Conservation (phyloP, 1,140 invertebrate species). For the Neodiprion pinetum region DNA sequence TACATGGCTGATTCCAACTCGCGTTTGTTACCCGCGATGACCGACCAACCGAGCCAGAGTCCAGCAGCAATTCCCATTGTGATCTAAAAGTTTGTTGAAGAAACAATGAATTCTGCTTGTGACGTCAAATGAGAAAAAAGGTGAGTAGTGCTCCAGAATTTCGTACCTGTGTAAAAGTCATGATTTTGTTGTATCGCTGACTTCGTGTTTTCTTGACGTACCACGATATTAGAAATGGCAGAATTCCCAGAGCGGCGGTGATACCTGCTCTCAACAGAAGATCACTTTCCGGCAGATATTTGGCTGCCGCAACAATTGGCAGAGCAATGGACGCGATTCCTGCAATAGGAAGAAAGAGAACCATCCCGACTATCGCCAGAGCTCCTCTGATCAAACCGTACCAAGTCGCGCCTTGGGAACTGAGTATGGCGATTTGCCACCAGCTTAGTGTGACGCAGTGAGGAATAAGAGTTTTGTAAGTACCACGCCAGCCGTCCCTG, state of each 20-base stretch:
- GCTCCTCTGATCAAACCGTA: conserved; percentile 79
- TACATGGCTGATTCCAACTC: conserved; percentile 32
- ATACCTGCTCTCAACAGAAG: conserved; percentile 66
- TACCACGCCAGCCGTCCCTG: conserved; percentile 77
- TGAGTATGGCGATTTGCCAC: conserved; percentile 83
- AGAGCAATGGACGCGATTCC: conserved; percentile 76
- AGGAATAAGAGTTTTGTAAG: conserved; percentile 78
- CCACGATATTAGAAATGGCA: conserved; percentile 69
- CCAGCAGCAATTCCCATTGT: conserved; percentile 52
- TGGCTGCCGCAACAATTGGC: conserved; percentile 74
- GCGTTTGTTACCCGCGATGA: conserved; percentile 56
- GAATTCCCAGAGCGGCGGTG: conserved; percentile 62
- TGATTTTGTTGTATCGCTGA: conserved; percentile 66
- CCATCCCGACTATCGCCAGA: conserved; percentile 77
- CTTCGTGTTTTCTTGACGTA: conserved; percentile 66
- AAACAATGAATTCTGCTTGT: background rate
- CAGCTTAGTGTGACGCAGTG: conserved; percentile 87
- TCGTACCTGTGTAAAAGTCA: conserved; percentile 69
- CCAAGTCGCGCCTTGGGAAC: conserved; percentile 80
- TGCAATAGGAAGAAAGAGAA: conserved; percentile 79
- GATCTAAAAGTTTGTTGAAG: conserved; percentile 37
- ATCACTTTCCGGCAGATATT: conserved; percentile 72
- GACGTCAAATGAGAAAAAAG: too few species aligned
- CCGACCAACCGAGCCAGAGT: conserved; percentile 60
- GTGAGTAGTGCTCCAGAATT: background rate